Conservation (phyloP, 2,888 invertebrate species). For the Cistogaster globosa region DNA sequence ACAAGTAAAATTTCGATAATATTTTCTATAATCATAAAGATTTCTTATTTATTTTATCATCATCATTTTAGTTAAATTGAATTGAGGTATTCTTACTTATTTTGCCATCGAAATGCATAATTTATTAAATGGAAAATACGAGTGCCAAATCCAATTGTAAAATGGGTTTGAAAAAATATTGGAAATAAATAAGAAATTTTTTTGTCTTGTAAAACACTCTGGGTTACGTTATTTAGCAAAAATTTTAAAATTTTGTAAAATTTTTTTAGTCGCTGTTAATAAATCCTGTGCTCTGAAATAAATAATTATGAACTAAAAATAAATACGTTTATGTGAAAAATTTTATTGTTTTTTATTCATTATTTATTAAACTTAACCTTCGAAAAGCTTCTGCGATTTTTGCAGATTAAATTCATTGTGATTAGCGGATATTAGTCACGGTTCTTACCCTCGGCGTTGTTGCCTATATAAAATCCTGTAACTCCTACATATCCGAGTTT, state of each 20-base stretch:
- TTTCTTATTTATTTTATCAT: conserved; percentile 55
- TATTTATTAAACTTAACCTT: no score
- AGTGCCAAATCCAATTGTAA: conserved; percentile 49
- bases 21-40: conserved; percentile 63
- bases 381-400: no score
- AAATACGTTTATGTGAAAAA: no score
- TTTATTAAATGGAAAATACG: conserved; percentile 61
- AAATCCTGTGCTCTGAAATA: no score
- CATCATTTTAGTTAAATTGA: conserved; percentile 54
- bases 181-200: conserved; percentile 45
- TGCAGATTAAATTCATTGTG: no score
- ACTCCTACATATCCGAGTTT: no score
- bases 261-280: background rate
- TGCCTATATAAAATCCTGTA: no score
- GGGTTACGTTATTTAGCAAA: background rate
- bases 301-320: no score
- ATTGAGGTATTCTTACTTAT: conserved; percentile 28
- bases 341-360: no score
- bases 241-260: background rate
- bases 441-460: no score
- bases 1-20: conserved; percentile 52
- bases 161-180: background rate
- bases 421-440: no score
- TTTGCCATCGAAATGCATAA: conserved; percentile 54
- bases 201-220: background rate